Percentiles rank a stretch among this genome's conserved stretches.
Conservation (phyloP, 1,140 invertebrate genomes). For the Lepidotrigona ventralis region DNA sequence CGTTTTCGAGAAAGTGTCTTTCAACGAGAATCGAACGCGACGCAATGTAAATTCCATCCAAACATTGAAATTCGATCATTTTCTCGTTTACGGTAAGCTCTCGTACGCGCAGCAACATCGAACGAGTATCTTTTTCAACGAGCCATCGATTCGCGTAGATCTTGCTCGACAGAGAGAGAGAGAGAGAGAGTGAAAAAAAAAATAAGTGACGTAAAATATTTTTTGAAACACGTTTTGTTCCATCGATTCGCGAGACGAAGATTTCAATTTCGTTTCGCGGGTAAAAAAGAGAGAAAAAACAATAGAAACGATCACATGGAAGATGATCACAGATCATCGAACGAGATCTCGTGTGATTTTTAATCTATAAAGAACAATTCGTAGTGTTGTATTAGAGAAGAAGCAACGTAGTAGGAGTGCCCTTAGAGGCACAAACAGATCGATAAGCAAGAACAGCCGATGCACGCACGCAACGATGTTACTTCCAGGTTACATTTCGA, state of each 20-base stretch:
- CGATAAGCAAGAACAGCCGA: slow-evolving; percentile 34
- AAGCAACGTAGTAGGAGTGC: slow-evolving; percentile 4
- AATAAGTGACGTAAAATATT: not conserved
- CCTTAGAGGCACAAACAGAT: slow-evolving; percentile 5
- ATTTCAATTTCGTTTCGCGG: slow-evolving; percentile 1
- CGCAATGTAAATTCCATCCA: not conserved
- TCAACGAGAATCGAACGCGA: slow-evolving; percentile 15
- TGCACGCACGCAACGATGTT: slow-evolving; percentile 16
- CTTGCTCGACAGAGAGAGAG: not conserved
- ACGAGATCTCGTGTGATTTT: slow-evolving; percentile 29
- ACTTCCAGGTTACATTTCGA: slow-evolving; percentile 51
- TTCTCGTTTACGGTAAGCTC: not conserved
- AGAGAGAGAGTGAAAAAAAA: not conserved
- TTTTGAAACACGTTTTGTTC: not conserved
- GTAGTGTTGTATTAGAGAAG: slow-evolving; percentile 10
- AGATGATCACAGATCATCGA: not conserved
- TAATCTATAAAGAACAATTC: slow-evolving; percentile 29
- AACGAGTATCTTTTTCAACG: not conserved
- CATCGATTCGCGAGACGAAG: too few species aligned
- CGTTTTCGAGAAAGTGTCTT: slow-evolving; percentile 60
- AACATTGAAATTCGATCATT: slow-evolving; percentile 32
- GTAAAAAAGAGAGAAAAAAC: not conserved
- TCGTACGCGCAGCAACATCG: not conserved
- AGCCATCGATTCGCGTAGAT: not conserved
- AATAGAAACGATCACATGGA: not conserved